phyloP scores from a whole-genome alignment of 2,797 vertebrate species.

The Lepidocolaptes lacrymiger region DNA sequence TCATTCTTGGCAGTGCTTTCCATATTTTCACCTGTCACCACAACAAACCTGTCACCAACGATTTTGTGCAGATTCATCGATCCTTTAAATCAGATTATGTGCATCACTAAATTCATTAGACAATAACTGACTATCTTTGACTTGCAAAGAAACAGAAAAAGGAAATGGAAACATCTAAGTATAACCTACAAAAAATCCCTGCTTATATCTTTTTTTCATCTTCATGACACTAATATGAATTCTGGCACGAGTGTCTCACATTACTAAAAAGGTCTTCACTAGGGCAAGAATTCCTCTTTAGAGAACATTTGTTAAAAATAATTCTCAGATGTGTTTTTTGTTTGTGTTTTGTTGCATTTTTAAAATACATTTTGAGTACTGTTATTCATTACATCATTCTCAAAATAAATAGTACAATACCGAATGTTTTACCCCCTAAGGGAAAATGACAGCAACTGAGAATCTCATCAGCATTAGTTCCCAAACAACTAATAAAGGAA shows the following conservation, averaged over 20 bases:
- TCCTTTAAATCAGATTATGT: neutral
- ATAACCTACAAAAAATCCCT: fast-evolving
- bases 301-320: neutral
- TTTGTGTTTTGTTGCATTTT: neutral
- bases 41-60: neutral
- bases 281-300: neutral
- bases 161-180: neutral
- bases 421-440: neutral
- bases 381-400: neutral
- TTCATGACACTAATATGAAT: neutral
- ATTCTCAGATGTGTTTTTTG: neutral
- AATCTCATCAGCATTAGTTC: neutral
- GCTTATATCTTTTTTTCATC: neutral
- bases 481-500: slow-evolving; percentile 16
- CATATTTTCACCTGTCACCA: neutral
- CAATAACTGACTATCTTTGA: neutral
- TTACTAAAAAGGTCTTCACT: neutral
- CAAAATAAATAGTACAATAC: neutral
- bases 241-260: neutral
- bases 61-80: neutral
- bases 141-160: neutral
- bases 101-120: neutral
- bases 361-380: neutral
- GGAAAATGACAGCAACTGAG: neutral
- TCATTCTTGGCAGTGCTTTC: neutral